Evolutionary conservation across 2,113 vertebrate species (phyloP).

Genomic region (Oxygymnocypris stewartii): DNA sequence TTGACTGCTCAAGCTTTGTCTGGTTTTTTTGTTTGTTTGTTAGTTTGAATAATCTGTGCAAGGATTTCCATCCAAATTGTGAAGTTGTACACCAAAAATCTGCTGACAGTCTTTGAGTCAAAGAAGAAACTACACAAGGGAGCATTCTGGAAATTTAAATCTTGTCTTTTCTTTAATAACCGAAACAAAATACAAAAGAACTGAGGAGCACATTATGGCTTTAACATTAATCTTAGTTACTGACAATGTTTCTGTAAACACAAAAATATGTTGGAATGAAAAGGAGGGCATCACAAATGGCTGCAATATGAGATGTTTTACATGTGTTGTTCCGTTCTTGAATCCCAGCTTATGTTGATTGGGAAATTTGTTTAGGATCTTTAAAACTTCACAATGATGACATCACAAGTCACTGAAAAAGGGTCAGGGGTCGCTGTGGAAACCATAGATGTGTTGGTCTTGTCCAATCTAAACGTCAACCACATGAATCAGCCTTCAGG

Average conservation of each 20-base stretch:
- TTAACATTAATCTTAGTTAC: constrained; percentile 1
- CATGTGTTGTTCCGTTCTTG: neutral
- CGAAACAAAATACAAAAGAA: neutral
- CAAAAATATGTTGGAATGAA: constrained; percentile 4
- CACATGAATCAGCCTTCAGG: neutral
- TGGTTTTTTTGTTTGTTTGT: neutral
- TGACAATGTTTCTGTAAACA: constrained; percentile 7
- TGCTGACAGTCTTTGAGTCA: neutral
- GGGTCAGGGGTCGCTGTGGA: constrained; percentile 19
- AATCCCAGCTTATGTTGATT: constrained; percentile 8
- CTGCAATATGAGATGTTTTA: constrained; percentile 4
- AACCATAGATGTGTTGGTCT: neutral
- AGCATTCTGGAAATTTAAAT: constrained; percentile 4
- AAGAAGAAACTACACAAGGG: neutral
- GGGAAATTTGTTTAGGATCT: neutral
- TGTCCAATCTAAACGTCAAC: neutral
- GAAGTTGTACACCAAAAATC: neutral
- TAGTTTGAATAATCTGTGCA: neutral
- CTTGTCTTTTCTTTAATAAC: constrained; percentile 15
- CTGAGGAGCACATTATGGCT: constrained; percentile 6
- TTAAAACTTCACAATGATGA: constrained; percentile 38
- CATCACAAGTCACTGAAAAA: constrained; percentile 28
- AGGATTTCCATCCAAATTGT: neutral
- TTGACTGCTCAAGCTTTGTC: neutral
- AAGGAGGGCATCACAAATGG: constrained; percentile 8